Evolutionary conservation across 92 coral and sea anemone species (phyloP).

Genomic region (Virgularia gustaviana): DNA sequence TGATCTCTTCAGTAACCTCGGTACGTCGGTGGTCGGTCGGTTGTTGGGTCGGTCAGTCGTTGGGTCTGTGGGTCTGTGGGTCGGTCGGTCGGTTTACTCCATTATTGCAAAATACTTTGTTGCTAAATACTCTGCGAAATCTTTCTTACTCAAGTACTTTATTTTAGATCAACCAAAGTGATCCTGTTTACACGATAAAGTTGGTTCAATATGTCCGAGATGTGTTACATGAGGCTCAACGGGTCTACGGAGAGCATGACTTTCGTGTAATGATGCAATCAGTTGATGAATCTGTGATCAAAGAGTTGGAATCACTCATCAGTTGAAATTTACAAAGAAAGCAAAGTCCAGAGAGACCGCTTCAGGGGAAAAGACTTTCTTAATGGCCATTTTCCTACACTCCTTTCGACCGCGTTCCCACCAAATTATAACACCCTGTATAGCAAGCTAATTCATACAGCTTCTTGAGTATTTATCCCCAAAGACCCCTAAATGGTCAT

Average conservation of each 20-base stretch:
- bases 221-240: conserved; percentile 66
- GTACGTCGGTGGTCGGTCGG: neutral
- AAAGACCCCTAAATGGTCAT: too few species aligned
- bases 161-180: conserved; percentile 64
- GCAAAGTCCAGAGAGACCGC: too few species aligned
- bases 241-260: conserved; percentile 66
- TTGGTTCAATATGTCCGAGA: conserved; percentile 76
- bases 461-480: too few species aligned
- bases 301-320: conserved; percentile 70
- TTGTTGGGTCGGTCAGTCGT: too few species aligned
- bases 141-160: neutral
- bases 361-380: too few species aligned
- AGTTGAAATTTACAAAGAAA: too few species aligned
- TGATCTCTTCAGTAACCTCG: neutral
- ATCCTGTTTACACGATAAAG: conserved; percentile 79
- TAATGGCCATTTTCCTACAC: too few species aligned
- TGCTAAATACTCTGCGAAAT: neutral
- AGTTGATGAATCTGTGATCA: conserved; percentile 74
- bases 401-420: too few species aligned
- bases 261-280: conserved; percentile 72
- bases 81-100: neutral
- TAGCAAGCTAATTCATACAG: too few species aligned
- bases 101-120: conserved; percentile 1
- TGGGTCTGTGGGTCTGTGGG: too few species aligned
- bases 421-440: too few species aligned